Conservation (phyloP, 1,140 invertebrate genomes). For the Temnothorax nylanderi region DNA sequence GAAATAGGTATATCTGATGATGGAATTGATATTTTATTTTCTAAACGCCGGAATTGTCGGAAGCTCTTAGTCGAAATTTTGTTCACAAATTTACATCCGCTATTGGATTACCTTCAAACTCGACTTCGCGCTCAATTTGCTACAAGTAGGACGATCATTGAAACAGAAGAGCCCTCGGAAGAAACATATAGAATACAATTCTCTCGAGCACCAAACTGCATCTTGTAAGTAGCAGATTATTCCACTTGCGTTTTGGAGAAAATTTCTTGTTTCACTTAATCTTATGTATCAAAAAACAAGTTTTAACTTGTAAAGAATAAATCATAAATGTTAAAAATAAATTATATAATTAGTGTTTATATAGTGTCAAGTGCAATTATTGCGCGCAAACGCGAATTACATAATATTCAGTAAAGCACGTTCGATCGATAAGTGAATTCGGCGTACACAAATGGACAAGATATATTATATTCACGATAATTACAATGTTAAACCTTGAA, state of each 20-base stretch:
- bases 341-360: background rate
- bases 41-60: background rate
- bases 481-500: conserved; percentile 4
- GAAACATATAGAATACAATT: conserved; percentile 19
- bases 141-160: conserved; percentile 6
- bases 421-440: conserved; percentile 1
- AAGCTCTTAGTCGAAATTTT: background rate
- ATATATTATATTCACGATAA: background rate
- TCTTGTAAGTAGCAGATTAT: background rate
- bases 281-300: background rate
- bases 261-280: background rate
- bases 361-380: background rate
- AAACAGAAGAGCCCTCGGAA: conserved; percentile 11
- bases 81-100: conserved; percentile 24
- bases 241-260: background rate
- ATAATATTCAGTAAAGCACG: background rate
- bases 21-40: background rate
- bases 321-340: background rate
- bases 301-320: background rate
- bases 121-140: background rate
- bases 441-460: background rate
- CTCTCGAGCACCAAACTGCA: background rate
- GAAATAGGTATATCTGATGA: background rate
- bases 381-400: background rate
- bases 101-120: background rate